These are phyloP conservation scores for Pandion haliaetus DNA, from an alignment of 2,113 vertebrate species.

Conservation along the genomic window DNA sequence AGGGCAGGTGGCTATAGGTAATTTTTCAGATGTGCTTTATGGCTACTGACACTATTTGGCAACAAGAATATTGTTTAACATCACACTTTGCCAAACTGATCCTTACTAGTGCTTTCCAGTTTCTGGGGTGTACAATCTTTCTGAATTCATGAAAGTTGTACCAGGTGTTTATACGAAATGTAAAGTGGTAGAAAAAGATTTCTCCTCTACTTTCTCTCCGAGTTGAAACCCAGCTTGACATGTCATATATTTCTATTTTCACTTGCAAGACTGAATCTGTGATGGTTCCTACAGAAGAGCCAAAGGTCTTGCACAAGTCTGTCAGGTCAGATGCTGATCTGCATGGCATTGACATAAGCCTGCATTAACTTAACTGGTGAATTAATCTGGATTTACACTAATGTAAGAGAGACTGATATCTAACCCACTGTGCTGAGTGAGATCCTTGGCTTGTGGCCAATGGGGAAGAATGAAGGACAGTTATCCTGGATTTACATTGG, in stretches of 20 bases:
- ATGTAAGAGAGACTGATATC: not conserved
- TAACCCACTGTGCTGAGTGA: conserved; percentile 9
- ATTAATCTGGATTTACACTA: conserved; percentile 34
- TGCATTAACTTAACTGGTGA: conserved; percentile 6
- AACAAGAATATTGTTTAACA: not conserved
- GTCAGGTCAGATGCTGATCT: not conserved
- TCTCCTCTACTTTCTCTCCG: not conserved
- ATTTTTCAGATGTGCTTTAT: conserved; percentile 50
- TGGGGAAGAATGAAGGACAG: conserved; percentile 12
- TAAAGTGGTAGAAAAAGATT: not conserved
- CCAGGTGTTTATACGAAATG: not conserved
- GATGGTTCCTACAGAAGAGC: not conserved
- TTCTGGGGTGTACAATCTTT: not conserved
- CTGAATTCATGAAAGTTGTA: not conserved
- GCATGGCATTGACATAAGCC: not conserved
- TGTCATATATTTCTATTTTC: not conserved
- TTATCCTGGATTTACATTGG: not conserved
- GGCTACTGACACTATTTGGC: not conserved
- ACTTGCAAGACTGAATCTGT: not conserved
- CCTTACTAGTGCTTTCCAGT: not conserved
- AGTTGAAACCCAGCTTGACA: not conserved
- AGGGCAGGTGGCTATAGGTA: conserved; percentile 27
- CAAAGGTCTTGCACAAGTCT: not conserved
- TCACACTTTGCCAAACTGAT: not conserved
- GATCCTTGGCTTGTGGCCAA: not conserved